phyloP scores from a whole-genome alignment of 2,113 vertebrate genomes.

The Thermophis baileyi region DNA sequence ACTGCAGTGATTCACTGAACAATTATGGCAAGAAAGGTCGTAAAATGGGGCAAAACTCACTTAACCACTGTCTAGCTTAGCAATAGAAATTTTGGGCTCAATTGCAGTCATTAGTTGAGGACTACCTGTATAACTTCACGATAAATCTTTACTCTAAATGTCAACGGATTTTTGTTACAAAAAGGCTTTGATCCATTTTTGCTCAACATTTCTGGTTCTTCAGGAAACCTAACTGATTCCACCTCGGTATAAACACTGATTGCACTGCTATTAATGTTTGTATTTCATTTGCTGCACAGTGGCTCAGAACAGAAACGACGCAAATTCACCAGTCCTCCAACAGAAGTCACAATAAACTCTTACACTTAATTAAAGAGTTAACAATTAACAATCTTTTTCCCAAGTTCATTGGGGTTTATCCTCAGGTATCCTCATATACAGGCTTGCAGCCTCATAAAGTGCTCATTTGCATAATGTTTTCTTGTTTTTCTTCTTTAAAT shows the following conservation, averaged over 20 bases:
- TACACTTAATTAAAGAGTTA: not conserved
- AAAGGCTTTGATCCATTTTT: not conserved
- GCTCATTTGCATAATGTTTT: not conserved
- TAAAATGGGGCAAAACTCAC: not conserved
- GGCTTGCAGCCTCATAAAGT: not conserved
- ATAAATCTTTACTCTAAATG: not conserved
- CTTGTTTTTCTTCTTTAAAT: not conserved
- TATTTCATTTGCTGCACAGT: slow-evolving; percentile 1
- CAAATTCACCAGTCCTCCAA: not conserved
- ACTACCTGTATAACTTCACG: not conserved
- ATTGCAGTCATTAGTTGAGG: not conserved
- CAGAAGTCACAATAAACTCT: not conserved
- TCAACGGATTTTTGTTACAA: rapidly evolving
- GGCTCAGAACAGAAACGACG: not conserved
- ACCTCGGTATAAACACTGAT: slow-evolving; percentile 24
- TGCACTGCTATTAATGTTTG: not conserved
- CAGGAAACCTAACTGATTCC: not conserved
- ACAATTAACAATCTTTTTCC: not conserved
- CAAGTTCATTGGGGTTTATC: not conserved
- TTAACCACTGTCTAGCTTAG: not conserved
- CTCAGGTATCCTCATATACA: not conserved
- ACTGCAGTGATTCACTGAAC: not conserved
- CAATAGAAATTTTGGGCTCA: not conserved
- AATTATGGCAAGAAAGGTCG: not conserved
- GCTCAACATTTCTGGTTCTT: not conserved